A percentile compares a stretch with the other conserved stretches of the same genome.
Evolutionary conservation across 2,888 invertebrate species (phyloP).

Genomic region (Sinopyrophorus schimmeli): DNA sequence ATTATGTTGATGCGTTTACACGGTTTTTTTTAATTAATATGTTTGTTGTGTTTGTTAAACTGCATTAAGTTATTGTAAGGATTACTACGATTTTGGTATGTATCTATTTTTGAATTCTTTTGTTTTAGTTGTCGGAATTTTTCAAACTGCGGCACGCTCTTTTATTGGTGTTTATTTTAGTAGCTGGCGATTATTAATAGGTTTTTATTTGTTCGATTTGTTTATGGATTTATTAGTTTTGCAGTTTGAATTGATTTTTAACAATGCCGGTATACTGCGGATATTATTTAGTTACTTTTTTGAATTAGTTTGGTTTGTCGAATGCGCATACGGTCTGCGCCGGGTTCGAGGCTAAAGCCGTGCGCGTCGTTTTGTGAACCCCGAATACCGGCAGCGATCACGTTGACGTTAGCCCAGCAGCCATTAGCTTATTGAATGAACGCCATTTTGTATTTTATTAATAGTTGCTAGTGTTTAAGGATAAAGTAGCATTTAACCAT

Average conservation of each 20-base stretch:
- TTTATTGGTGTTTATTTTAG: background rate
- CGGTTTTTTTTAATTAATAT: constrained; percentile 45
- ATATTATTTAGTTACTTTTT: constrained; percentile 16
- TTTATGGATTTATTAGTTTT: background rate
- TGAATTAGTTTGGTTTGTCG: constrained; percentile 20
- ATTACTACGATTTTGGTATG: constrained; percentile 43
- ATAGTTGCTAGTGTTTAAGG: constrained; percentile 37
- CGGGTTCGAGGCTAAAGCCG: constrained; percentile 57
- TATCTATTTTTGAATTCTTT: constrained; percentile 36
- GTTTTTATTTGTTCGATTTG: background rate
- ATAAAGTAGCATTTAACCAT: constrained; percentile 38
- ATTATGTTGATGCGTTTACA: constrained; percentile 17
- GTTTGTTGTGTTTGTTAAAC: constrained; percentile 55
- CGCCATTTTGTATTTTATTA: constrained; percentile 52
- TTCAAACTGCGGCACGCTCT: background rate
- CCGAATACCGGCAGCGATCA: constrained; percentile 64
- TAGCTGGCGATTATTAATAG: too few relatives aligned
- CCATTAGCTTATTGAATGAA: constrained; percentile 41
- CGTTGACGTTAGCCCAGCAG: constrained; percentile 57
- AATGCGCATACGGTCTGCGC: constrained; percentile 31
- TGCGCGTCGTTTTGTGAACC: constrained; percentile 81
- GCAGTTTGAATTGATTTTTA: constrained; percentile 12
- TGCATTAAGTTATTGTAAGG: constrained; percentile 43
- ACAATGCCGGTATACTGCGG: constrained; percentile 22
- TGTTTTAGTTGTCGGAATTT: constrained; percentile 8